Evolutionary conservation across 2,888 invertebrate species (phyloP).

Genomic region (Trissolcus japonicus): DNA sequence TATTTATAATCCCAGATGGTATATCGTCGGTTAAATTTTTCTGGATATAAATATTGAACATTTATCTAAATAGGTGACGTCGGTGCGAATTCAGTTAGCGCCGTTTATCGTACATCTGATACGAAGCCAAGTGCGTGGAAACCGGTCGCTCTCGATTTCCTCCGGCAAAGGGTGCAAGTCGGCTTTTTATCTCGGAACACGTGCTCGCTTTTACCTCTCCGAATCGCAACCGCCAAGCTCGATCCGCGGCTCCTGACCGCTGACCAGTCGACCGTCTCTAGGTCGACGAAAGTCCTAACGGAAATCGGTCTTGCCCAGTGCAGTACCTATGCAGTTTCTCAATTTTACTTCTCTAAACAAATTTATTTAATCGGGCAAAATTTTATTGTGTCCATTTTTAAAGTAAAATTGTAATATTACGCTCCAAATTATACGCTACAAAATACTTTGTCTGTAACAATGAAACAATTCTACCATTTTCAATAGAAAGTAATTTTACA

Average conservation of each 20-base stretch:
- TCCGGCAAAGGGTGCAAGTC: constrained; percentile 43
- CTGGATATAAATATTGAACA: constrained; percentile 9
- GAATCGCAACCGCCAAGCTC: constrained; percentile 28
- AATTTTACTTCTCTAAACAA: constrained; percentile 26
- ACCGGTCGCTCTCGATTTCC: constrained; percentile 59
- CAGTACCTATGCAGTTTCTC: constrained; percentile 24
- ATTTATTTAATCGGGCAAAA: background rate
- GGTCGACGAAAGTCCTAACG: constrained; percentile 56
- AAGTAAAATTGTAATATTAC: background rate
- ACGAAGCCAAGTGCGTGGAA: constrained; percentile 34
- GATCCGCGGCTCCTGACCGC: constrained; percentile 48
- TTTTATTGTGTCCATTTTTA: background rate
- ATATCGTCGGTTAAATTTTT: background rate
- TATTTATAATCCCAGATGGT: too few species aligned
- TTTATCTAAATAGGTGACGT: constrained; percentile 35
- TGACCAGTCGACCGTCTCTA: constrained; percentile 51
- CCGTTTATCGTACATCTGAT: constrained; percentile 24
- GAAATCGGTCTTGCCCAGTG: constrained; percentile 48
- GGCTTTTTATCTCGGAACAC: constrained; percentile 56
- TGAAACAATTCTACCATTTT: too few species aligned
- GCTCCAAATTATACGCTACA: too few species aligned
- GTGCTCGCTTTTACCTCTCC: constrained; percentile 59
- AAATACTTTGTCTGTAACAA: too few species aligned
- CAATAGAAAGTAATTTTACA: too few species aligned
- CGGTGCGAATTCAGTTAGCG: constrained; percentile 39